These are phyloP conservation scores for Eupithecia pulchellata DNA, from an alignment of 2,888 invertebrate genomes.

Conservation along the genomic window DNA sequence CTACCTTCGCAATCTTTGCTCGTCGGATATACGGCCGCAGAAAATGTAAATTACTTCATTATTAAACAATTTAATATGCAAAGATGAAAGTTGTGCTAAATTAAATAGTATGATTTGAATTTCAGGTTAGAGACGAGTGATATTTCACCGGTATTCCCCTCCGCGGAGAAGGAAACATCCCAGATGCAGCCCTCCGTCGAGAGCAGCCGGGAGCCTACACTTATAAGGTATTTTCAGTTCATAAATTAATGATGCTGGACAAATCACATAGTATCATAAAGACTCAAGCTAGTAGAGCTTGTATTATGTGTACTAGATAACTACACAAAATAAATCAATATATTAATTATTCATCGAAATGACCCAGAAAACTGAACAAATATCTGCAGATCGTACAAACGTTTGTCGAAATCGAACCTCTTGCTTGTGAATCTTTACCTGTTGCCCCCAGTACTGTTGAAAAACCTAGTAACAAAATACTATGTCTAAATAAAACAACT, in stretches of 20 bases:
- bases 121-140: slow-evolving; percentile 69
- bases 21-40: slow-evolving; percentile 70
- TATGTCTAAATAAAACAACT: not conserved
- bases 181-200: slow-evolving; percentile 42
- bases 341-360: too few species aligned
- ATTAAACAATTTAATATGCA: not conserved
- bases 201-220: slow-evolving; percentile 44
- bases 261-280: too few species aligned
- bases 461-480: not conserved
- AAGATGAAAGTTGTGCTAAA: not conserved
- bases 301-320: too few species aligned
- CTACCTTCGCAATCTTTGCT: slow-evolving; percentile 76
- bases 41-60: slow-evolving; percentile 59
- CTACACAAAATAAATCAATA: too few species aligned
- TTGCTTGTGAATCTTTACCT: too few species aligned
- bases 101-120: slow-evolving; percentile 35
- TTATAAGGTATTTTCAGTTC: slow-evolving; percentile 53
- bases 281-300: too few species aligned
- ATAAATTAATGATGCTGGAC: not conserved
- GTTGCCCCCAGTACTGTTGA: not conserved
- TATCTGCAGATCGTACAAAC: too few species aligned
- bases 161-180: slow-evolving; percentile 51
- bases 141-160: slow-evolving; percentile 57
- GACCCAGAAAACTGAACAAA: too few species aligned
- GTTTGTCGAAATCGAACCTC: too few species aligned